These are phyloP conservation scores for Xiphophorus hellerii DNA, from an alignment of 2,113 vertebrate genomes.

Conservation along the genomic window DNA sequence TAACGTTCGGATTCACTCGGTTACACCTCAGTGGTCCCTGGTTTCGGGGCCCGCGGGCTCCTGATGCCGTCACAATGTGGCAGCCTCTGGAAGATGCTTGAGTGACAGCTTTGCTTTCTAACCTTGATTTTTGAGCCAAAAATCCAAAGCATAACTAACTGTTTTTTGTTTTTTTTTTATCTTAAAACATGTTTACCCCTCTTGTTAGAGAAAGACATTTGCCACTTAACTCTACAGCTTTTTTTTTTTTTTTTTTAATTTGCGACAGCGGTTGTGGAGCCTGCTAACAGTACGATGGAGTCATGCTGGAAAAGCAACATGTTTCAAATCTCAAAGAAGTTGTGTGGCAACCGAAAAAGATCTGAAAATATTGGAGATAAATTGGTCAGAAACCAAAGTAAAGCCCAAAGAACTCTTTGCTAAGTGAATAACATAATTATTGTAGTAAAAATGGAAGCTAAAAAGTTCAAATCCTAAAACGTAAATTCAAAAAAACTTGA, in stretches of 20 bases:
- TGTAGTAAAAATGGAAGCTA: too few relatives aligned
- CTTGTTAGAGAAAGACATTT: not conserved
- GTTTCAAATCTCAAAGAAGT: not conserved
- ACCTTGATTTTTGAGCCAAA: conserved; percentile 14
- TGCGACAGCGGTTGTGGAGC: not conserved
- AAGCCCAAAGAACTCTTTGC: too few relatives aligned
- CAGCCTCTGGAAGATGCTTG: conserved; percentile 34
- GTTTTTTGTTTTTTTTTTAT: not conserved
- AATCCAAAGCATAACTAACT: not conserved
- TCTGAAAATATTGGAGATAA: too few relatives aligned
- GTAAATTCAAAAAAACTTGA: too few relatives aligned
- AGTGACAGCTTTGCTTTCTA: conserved; percentile 27
- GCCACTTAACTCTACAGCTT: not conserved
- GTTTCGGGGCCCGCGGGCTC: conserved; percentile 48
- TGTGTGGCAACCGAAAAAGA: too few relatives aligned
- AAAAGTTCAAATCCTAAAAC: too few relatives aligned
- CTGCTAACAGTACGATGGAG: not conserved
- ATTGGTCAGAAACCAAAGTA: too few relatives aligned
- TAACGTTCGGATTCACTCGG: conserved; percentile 74
- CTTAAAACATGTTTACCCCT: not conserved
- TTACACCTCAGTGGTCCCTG: conserved; percentile 68
- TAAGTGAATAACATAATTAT: too few relatives aligned
- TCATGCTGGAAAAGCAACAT: not conserved
- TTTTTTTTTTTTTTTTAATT: not conserved
- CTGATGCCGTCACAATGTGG: conserved; percentile 54